These are phyloP conservation scores for Polylopha cassiicola DNA, from an alignment of 2,888 invertebrate genomes.

Conservation along the genomic window DNA sequence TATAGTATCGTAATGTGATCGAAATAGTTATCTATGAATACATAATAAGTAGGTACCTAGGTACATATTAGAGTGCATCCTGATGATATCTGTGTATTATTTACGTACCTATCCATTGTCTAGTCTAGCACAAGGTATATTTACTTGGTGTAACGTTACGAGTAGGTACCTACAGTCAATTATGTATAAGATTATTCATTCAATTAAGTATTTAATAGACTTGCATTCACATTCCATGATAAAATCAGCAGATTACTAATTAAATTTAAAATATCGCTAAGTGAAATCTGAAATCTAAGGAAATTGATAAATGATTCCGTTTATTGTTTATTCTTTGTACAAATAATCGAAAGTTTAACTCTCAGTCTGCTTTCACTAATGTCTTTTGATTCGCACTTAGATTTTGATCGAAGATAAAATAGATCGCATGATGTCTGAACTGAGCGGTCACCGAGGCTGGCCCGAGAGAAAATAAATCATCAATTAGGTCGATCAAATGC, in stretches of 20 bases:
- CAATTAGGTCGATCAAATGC: slow-evolving; percentile 75
- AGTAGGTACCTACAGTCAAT: too few species aligned
- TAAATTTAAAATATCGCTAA: slow-evolving; percentile 51
- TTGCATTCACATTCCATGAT: slow-evolving; percentile 28
- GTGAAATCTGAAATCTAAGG: slow-evolving; percentile 51
- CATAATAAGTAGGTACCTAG: too few species aligned
- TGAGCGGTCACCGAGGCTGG: slow-evolving; percentile 57
- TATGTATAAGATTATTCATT: too few species aligned
- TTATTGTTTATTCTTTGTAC: slow-evolving; percentile 69
- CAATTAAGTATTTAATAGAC: slow-evolving; percentile 10
- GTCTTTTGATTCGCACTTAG: slow-evolving; percentile 64
- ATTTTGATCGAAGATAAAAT: slow-evolving; percentile 70
- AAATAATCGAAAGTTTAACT: slow-evolving; percentile 65
- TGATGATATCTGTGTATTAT: too few species aligned
- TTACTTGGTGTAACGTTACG: too few species aligned
- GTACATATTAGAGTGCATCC: too few species aligned
- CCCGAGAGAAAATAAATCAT: slow-evolving; percentile 70
- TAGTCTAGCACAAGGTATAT: too few species aligned
- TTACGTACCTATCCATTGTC: too few species aligned
- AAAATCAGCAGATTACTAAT: slow-evolving; percentile 43
- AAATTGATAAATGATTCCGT: slow-evolving; percentile 63
- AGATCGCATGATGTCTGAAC: slow-evolving; percentile 64
- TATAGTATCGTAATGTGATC: too few species aligned
- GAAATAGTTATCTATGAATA: too few species aligned
- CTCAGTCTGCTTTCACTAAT: slow-evolving; percentile 71